A percentile compares a stretch with the other conserved stretches of the same genome.
Conservation (phyloP, 2,888 invertebrate species). For the Thysanoteuthis rhombus region DNA sequence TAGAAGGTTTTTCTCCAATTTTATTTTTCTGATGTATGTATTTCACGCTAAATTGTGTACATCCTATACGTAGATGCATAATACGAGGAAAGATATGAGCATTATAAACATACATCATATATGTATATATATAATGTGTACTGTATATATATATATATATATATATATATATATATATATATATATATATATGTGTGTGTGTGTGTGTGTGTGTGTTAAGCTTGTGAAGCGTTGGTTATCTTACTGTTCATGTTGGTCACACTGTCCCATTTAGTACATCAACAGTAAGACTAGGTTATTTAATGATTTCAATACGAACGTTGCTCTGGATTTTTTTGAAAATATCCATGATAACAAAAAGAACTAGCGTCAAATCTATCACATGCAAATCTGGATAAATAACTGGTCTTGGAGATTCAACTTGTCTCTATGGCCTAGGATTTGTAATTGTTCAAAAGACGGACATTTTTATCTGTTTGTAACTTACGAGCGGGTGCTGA, state of each 20-base stretch:
- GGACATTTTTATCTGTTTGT: neutral
- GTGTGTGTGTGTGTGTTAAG: too few species aligned
- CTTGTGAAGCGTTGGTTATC: too few species aligned
- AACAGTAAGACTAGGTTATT: neutral
- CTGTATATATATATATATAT: neutral
- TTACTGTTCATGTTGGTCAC: neutral
- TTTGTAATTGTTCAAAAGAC: neutral
- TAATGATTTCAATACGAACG: neutral
- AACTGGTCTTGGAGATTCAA: neutral
- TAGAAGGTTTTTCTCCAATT: too few species aligned
- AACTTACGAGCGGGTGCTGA: neutral
- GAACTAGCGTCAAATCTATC: neutral
- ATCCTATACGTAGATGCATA: too few species aligned
- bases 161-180: neutral
- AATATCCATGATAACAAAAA: neutral
- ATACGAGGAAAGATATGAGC: too few species aligned
- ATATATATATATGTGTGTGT: neutral
- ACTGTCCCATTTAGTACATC: neutral
- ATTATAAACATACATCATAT: too few species aligned
- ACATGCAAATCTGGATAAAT: neutral
- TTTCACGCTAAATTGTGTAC: too few species aligned
- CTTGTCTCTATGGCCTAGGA: neutral
- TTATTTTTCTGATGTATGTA: too few species aligned
- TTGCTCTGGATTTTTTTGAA: neutral
- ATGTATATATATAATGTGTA: too few species aligned